Conservation (phyloP, 2,797 vertebrate species). For the Xiphorhynchus erythropygius region DNA sequence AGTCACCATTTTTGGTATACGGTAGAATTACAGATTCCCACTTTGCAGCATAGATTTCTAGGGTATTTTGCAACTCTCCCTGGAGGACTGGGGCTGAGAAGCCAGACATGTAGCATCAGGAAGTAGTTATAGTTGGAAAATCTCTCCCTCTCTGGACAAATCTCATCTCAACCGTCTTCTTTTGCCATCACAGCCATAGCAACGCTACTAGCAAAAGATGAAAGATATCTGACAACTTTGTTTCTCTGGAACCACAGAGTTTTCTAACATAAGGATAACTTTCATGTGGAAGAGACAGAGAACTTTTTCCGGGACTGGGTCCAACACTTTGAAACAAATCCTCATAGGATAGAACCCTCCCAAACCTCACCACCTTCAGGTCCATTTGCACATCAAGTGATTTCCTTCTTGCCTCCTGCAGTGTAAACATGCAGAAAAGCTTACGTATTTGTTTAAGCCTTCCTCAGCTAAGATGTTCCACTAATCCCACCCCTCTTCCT, state of each 20-base stretch:
- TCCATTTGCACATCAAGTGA: background rate
- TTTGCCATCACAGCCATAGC: slow-evolving; percentile 52
- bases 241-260: slow-evolving; percentile 44
- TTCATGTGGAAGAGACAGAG: slow-evolving; percentile 45
- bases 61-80: slow-evolving; percentile 31
- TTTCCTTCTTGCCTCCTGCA: slow-evolving; percentile 43
- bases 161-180: slow-evolving; percentile 40
- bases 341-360: background rate
- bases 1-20: background rate
- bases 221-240: slow-evolving; percentile 54
- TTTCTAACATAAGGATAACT: slow-evolving; percentile 41
- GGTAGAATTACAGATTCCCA: background rate
- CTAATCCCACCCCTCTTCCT: background rate
- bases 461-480: slow-evolving; percentile 15
- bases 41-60: slow-evolving; percentile 25
- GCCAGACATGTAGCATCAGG: slow-evolving; percentile 24
- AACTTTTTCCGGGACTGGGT: slow-evolving; percentile 29
- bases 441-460: slow-evolving; percentile 24
- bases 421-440: background rate
- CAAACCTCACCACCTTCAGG: slow-evolving; percentile 41
- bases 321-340: slow-evolving; percentile 61
- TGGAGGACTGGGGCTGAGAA: background rate
- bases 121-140: slow-evolving; percentile 49
- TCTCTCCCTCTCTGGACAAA: background rate
- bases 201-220: slow-evolving; percentile 5